phyloP scores from a whole-genome alignment of 2,113 vertebrate species.

The Calidris pugnax region DNA sequence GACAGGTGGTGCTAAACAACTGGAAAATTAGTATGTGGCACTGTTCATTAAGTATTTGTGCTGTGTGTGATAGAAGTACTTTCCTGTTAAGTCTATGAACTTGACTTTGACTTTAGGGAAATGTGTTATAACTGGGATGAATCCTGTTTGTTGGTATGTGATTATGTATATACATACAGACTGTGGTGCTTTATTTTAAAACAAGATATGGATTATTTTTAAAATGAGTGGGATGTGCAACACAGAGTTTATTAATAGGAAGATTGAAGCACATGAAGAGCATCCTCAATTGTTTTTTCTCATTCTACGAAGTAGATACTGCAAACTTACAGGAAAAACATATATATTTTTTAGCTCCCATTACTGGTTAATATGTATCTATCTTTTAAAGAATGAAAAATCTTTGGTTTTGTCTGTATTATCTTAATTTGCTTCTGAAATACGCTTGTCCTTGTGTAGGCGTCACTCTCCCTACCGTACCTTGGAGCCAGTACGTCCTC shows the following conservation, averaged over 20 bases:
- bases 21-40: neutral
- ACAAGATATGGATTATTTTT: neutral
- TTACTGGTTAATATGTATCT: neutral
- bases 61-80: neutral
- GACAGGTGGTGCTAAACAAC: neutral
- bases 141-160: neutral
- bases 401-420: neutral
- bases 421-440: conserved; percentile 13
- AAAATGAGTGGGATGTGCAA: neutral
- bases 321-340: fast-evolving
- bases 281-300: neutral
- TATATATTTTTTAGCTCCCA: neutral
- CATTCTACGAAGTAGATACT: neutral
- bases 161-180: neutral
- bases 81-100: neutral
- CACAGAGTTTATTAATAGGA: neutral
- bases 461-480: conserved; percentile 99
- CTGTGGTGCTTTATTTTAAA: neutral
- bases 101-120: neutral
- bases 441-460: conserved; percentile 81
- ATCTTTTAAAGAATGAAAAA: neutral
- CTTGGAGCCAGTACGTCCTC: conserved; percentile 96
- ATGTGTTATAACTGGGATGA: neutral
- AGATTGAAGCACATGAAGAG: neutral
- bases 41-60: neutral